phyloP scores from a whole-genome alignment of 2,113 vertebrate species.

The Setophaga coronata region DNA sequence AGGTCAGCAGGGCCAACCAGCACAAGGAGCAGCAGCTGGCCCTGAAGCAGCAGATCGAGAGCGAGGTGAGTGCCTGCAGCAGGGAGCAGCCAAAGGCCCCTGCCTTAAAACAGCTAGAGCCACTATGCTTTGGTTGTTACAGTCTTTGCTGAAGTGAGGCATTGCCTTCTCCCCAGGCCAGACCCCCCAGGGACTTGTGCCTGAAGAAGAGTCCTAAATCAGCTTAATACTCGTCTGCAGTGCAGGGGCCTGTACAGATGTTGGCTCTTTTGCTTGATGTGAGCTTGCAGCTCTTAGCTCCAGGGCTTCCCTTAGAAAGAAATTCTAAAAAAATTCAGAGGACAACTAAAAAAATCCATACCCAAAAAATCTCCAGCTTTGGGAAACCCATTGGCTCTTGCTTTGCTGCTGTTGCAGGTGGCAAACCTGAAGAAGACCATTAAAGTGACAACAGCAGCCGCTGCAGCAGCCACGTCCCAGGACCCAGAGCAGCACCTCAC shows the following conservation, averaged over 20 bases:
- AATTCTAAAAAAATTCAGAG: background rate
- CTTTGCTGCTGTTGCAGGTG: constrained; percentile 75
- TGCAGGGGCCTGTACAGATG: background rate
- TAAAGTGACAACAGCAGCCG: constrained; percentile 91
- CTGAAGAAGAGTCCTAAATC: background rate
- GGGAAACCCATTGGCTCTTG: background rate
- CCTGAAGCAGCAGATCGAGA: constrained; percentile 96
- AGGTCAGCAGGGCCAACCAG: constrained; percentile 93
- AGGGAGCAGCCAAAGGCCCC: background rate
- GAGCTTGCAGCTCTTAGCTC: background rate
- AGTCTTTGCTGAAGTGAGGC: background rate
- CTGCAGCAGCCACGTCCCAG: constrained; percentile 90
- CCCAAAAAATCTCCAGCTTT: accelerated
- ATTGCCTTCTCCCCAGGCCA: background rate
- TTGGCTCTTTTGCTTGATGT: background rate
- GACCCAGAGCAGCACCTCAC: constrained; percentile 88
- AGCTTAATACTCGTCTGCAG: background rate
- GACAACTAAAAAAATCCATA: background rate
- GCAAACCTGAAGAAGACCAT: constrained; percentile 97
- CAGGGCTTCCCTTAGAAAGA: background rate
- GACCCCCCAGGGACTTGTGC: background rate
- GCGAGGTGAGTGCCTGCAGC: constrained; percentile 80
- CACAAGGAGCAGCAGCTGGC: constrained; percentile 94
- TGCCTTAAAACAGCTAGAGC: accelerated
- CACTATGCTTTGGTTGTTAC: background rate